Percentiles rank a stretch among this genome's conserved stretches.
Conservation (phyloP, 2,113 vertebrate species). For the Mormyrus lacerda region DNA sequence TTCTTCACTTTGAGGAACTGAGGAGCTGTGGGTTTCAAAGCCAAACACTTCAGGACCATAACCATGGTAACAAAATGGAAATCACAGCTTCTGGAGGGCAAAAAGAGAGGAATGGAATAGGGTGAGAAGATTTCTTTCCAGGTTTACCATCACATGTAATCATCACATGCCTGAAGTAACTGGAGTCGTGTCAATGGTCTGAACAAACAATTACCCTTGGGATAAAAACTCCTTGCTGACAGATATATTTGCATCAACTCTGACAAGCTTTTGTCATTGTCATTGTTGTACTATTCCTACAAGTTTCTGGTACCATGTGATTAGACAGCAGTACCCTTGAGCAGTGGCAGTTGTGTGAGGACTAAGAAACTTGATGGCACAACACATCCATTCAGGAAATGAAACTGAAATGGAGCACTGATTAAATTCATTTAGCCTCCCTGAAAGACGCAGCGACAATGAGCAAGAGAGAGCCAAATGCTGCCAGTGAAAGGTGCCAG, state of each 20-base stretch:
- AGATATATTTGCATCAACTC: not conserved
- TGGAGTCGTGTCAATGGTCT: not conserved
- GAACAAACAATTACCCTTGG: not conserved
- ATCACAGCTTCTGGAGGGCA: not conserved
- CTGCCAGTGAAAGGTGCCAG: not conserved
- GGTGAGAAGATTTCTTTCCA: not conserved
- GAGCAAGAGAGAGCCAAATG: not conserved
- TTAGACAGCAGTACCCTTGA: not conserved
- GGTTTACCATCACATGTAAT: not conserved
- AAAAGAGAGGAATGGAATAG: not conserved
- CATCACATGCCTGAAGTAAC: not conserved
- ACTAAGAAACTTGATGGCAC: not conserved
- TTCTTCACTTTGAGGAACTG: not conserved
- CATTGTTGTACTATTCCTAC: not conserved
- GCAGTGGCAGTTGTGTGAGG: not conserved
- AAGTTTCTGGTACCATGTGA: not conserved
- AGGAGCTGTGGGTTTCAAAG: not conserved
- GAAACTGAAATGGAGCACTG: not conserved
- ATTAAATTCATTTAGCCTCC: not conserved
- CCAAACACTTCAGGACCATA: not conserved
- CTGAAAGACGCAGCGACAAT: not conserved
- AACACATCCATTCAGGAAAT: not conserved
- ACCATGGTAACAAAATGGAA: slow-evolving; percentile 16
- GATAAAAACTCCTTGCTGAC: not conserved
- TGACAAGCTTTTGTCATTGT: not conserved